Base-by-base conservation (phyloP, 2,113 vertebrate species). In the Muntiacus muntjak region DNA sequence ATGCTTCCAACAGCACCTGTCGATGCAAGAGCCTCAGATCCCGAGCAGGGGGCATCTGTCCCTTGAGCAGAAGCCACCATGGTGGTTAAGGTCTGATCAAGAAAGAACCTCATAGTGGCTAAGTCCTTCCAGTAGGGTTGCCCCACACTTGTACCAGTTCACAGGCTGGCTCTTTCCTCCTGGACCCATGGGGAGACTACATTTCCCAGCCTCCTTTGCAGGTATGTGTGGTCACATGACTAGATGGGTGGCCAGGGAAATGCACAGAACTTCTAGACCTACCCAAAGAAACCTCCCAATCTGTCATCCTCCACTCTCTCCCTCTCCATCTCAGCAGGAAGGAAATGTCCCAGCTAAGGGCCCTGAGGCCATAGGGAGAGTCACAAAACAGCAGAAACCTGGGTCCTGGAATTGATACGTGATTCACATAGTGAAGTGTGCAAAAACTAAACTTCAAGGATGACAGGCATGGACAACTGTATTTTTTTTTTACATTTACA, bases 1-100 rank as follows among this genome's bases (percentile, higher is more conserved):
- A 17, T 98, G 98, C 12, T 3, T 1, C 96, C 33, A 84, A 21
- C 98, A 98, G 95, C 98, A 98, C 97, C 98, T 98, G 96, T 54
- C 86, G n/a, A 93, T 0, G 30, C 16, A 43, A 91, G 45, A 76
- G 36, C 52, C 30, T 43, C 23, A 71, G 84, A 19, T 26, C 43
- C 90, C 78, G 25, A 84, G 55, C 5, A 7, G 28, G 7, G 71
- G 40, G 30, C 62, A 14, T 8, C 11, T 1, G 15, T 11, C 74
- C 21, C 36, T 30, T 43, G 47, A n/a, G 57, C 36, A 54, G 58
- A 95, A 45, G 9, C 33, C 71, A 58, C 76, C 11, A 1, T 7
- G n/a, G 64, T 57, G 47, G 52, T 30, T 43, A 30, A 25, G 26
- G 33, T 50, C 40, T n/a, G 26, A 40, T 43, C 57, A 82, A 92